Evolutionary conservation across 2,888 invertebrate species (phyloP).

Genomic region (Exephanes ischioxanthus): DNA sequence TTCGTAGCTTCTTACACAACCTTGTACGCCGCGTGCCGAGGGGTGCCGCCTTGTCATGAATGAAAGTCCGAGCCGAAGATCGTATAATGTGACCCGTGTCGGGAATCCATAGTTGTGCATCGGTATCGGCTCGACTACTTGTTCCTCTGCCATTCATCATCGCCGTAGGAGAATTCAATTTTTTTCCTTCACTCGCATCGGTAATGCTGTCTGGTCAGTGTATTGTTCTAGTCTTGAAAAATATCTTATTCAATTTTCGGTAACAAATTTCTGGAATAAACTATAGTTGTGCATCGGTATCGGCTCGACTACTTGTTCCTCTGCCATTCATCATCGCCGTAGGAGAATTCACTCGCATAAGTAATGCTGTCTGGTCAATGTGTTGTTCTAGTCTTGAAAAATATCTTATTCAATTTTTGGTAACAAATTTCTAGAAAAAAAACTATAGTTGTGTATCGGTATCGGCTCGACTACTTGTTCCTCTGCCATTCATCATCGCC

Average conservation of each 20-base stretch:
- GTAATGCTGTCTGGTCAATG: too few relatives aligned
- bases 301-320: slow-evolving; percentile 45
- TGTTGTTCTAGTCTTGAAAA: too few relatives aligned
- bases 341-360: neutral
- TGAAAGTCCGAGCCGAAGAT: slow-evolving; percentile 74
- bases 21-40: slow-evolving; percentile 26
- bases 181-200: too few relatives aligned
- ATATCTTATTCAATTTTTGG: too few relatives aligned
- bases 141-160: slow-evolving; percentile 56
- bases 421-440: too few relatives aligned
- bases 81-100: slow-evolving; percentile 79
- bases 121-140: slow-evolving; percentile 53
- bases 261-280: too few relatives aligned
- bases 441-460: too few relatives aligned
- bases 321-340: slow-evolving; percentile 52
- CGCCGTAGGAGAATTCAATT: neutral
- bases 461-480: too few relatives aligned
- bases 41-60: slow-evolving; percentile 70
- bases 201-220: too few relatives aligned
- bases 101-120: slow-evolving; percentile 81
- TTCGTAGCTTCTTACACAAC: slow-evolving; percentile 51
- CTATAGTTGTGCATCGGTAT: neutral
- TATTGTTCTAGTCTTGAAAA: too few relatives aligned
- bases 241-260: too few relatives aligned
- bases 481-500: too few relatives aligned